phyloP scores from a whole-genome alignment of 2,113 vertebrate genomes.

The Dicrurus megarhynchus region DNA sequence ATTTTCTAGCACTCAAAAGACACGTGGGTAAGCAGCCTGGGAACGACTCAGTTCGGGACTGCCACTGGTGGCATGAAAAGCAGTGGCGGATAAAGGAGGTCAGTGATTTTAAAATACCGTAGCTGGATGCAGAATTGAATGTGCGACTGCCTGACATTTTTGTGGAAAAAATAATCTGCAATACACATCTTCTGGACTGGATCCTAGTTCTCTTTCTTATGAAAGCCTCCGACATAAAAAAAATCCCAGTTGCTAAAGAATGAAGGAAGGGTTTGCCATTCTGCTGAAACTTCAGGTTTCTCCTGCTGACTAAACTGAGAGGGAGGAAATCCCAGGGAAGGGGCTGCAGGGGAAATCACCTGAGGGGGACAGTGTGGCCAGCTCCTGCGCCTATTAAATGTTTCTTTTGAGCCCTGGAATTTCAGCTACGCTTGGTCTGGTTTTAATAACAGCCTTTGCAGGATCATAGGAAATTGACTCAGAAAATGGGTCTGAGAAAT shows the following conservation, averaged over 20 bases:
- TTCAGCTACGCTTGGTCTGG: constrained; percentile 69
- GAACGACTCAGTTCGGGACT: not conserved
- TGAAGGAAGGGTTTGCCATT: constrained; percentile 19
- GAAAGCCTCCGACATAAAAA: constrained; percentile 40
- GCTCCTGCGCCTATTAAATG: constrained; percentile 35
- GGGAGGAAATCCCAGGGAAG: constrained; percentile 61
- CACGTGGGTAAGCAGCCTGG: not conserved
- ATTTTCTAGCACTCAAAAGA: not conserved
- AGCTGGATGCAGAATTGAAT: not conserved
- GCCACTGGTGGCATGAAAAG: not conserved
- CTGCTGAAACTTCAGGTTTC: constrained; percentile 63
- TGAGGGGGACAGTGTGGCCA: constrained; percentile 50
- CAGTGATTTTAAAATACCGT: not conserved
- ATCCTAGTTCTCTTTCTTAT: constrained; percentile 28
- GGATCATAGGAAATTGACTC: constrained; percentile 73
- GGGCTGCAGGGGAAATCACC: constrained; percentile 50
- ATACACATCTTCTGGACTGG: constrained; percentile 45
- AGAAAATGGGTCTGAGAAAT: constrained; percentile 72
- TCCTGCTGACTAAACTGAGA: not conserved
- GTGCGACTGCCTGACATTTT: constrained; percentile 19
- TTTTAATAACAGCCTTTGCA: constrained; percentile 76
- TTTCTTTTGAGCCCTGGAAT: constrained; percentile 66
- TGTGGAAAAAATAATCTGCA: constrained; percentile 56
- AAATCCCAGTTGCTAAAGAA: constrained; percentile 21
- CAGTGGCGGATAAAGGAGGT: not conserved